Conservation (phyloP, 2,888 invertebrate genomes). For the Leucania comma region DNA sequence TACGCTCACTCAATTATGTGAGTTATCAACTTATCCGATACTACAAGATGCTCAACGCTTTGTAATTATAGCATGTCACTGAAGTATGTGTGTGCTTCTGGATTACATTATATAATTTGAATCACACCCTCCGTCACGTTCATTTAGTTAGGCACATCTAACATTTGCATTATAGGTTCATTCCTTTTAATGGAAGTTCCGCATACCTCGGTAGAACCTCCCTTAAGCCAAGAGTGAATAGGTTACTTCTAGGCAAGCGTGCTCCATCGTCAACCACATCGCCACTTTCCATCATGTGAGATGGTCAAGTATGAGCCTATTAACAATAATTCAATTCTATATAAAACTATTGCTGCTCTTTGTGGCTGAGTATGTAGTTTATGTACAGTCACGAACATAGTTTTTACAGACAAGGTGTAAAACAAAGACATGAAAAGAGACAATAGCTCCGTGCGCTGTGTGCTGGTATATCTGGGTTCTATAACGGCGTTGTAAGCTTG, state of each 20-base stretch:
- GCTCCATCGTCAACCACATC: too few species aligned
- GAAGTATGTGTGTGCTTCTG: neutral
- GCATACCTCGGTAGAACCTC: neutral
- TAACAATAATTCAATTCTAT: neutral
- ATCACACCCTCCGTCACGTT: neutral
- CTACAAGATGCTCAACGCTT: neutral
- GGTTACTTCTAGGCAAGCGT: too few species aligned
- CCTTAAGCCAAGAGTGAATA: neutral
- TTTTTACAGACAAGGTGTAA: slow-evolving; percentile 10
- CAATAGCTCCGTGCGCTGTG: neutral
- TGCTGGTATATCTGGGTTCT: neutral
- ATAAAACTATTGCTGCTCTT: neutral
- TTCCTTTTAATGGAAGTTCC: neutral
- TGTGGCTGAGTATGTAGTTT: neutral
- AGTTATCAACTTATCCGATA: slow-evolving; percentile 9
- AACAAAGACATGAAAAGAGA: slow-evolving; percentile 4
- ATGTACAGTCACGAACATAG: slow-evolving; percentile 28
- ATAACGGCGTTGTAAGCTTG: slow-evolving; percentile 15
- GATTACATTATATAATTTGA: neutral
- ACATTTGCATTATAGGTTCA: neutral
- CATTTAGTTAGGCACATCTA: neutral
- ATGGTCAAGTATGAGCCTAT: too few species aligned
- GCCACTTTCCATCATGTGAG: too few species aligned
- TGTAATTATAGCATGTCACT: slow-evolving; percentile 10
- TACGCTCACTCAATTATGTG: slow-evolving; percentile 1